These are phyloP conservation scores for Holocentrus rufus DNA, from an alignment of 2,797 vertebrate genomes.

Conservation along the genomic window DNA sequence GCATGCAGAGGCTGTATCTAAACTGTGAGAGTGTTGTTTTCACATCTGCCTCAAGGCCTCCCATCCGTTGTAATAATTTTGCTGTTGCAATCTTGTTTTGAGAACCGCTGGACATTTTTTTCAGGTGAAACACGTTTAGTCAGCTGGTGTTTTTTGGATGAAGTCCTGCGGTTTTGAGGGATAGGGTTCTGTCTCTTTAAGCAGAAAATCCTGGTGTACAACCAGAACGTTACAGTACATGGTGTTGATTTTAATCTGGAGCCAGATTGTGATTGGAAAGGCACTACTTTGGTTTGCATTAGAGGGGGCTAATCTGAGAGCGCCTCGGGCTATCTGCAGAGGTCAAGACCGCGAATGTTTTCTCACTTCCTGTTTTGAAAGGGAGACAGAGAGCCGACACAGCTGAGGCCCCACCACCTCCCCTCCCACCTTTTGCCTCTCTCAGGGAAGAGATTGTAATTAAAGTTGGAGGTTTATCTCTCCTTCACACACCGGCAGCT, in stretches of 20 bases:
- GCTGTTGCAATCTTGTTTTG: conserved; percentile 44
- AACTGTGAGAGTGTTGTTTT: conserved; percentile 48
- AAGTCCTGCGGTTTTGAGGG: neutral
- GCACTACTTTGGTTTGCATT: conserved; percentile 35
- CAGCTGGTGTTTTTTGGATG: conserved; percentile 7
- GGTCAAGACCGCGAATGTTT: conserved; percentile 29
- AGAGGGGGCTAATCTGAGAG: conserved; percentile 24
- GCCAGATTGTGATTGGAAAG: conserved; percentile 23
- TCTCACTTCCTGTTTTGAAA: conserved; percentile 57
- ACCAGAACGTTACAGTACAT: conserved; percentile 20
- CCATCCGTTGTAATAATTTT: conserved; percentile 53
- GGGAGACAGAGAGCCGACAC: conserved; percentile 50
- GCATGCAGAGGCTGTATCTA: conserved; percentile 45
- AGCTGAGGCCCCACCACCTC: conserved; percentile 64
- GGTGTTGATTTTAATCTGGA: conserved; percentile 54
- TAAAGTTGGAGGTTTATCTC: conserved; percentile 88
- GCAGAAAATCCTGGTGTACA: conserved; percentile 29
- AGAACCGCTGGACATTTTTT: conserved; percentile 44
- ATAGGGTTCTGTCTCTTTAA: conserved; percentile 25
- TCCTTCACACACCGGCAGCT: conserved; percentile 82
- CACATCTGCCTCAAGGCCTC: conserved; percentile 34
- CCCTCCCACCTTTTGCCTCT: conserved; percentile 81
- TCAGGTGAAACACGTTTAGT: conserved; percentile 28
- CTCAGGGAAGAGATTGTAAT: conserved; percentile 82
- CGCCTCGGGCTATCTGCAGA: conserved; percentile 29